A percentile compares a stretch with the other conserved stretches of the same genome.
Evolutionary conservation across 2,113 vertebrate species (phyloP).

Genomic region (Misgurnus anguillicaudatus): DNA sequence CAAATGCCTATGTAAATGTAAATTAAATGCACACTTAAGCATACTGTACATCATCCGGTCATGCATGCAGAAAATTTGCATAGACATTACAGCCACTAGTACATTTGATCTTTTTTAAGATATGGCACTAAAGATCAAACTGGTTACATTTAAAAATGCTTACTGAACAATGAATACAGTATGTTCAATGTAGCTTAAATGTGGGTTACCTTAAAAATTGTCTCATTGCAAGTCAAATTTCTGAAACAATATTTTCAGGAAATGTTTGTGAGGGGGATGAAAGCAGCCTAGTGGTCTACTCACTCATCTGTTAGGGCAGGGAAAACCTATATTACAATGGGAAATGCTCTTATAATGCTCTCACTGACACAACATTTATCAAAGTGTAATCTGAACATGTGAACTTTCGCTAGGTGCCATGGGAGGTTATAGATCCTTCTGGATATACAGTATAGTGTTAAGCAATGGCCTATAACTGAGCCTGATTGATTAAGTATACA

Average conservation of each 20-base stretch:
- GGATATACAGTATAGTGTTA: neutral
- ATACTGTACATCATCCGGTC: too few species aligned
- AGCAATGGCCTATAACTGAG: neutral
- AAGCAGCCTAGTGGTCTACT: neutral
- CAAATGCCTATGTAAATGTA: too few species aligned
- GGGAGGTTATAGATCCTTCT: slow-evolving; percentile 32
- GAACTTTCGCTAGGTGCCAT: slow-evolving; percentile 22
- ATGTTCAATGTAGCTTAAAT: neutral
- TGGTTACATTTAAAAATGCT: neutral
- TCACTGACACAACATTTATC: slow-evolving; percentile 23
- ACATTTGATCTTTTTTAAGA: too few species aligned
- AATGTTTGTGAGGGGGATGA: neutral
- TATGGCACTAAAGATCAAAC: neutral
- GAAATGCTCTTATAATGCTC: neutral
- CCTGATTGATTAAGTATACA: slow-evolving; percentile 8
- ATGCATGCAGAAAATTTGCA: too few species aligned
- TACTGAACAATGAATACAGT: neutral
- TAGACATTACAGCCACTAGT: too few species aligned
- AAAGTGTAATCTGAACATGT: slow-evolving; percentile 11
- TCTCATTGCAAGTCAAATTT: neutral
- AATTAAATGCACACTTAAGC: too few species aligned
- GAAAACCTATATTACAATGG: neutral
- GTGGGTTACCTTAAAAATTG: neutral
- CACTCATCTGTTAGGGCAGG: neutral
- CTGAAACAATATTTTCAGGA: neutral